phyloP scores from a whole-genome alignment of 2,888 invertebrate genomes.

The Notocelia uddmanniana region DNA sequence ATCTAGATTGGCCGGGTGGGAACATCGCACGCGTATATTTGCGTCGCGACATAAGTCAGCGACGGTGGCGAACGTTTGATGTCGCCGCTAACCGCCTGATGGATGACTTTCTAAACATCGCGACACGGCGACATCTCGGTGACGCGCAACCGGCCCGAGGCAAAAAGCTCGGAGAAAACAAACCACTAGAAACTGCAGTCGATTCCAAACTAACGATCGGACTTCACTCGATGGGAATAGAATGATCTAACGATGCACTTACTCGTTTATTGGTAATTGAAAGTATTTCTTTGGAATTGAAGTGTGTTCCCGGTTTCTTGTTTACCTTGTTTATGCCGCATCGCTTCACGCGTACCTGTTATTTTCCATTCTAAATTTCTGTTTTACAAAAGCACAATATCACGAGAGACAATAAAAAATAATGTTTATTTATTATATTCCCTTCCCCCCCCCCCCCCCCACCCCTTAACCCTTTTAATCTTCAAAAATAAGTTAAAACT shows the following conservation, averaged over 20 bases:
- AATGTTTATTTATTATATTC: too few relatives aligned
- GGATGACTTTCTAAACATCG: slow-evolving; percentile 83
- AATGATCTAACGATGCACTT: slow-evolving; percentile 19
- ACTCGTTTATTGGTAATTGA: slow-evolving; percentile 16
- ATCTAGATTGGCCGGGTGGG: slow-evolving; percentile 49
- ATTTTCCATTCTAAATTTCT: slow-evolving; percentile 13
- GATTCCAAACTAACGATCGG: slow-evolving; percentile 64
- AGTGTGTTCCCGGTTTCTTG: slow-evolving; percentile 23
- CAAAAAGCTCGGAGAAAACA: slow-evolving; percentile 81
- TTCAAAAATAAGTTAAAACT: too few relatives aligned
- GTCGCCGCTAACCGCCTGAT: slow-evolving; percentile 76
- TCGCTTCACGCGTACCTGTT: slow-evolving; percentile 7
- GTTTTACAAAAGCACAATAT: background rate
- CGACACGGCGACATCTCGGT: slow-evolving; percentile 58
- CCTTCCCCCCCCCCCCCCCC: too few relatives aligned
- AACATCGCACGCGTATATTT: slow-evolving; percentile 56
- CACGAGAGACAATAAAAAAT: too few relatives aligned
- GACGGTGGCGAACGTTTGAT: slow-evolving; percentile 64
- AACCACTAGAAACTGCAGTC: slow-evolving; percentile 71
- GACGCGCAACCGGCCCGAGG: slow-evolving; percentile 50
- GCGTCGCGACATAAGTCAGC: slow-evolving; percentile 64
- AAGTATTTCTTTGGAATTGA: slow-evolving; percentile 31
- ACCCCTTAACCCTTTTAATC: too few relatives aligned
- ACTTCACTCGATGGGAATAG: slow-evolving; percentile 36
- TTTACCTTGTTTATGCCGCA: slow-evolving; percentile 10